Percentiles rank a stretch among this genome's conserved stretches.
Evolutionary conservation across 1,140 invertebrate species (phyloP).

Genomic region (Marisa cornuarietis): DNA sequence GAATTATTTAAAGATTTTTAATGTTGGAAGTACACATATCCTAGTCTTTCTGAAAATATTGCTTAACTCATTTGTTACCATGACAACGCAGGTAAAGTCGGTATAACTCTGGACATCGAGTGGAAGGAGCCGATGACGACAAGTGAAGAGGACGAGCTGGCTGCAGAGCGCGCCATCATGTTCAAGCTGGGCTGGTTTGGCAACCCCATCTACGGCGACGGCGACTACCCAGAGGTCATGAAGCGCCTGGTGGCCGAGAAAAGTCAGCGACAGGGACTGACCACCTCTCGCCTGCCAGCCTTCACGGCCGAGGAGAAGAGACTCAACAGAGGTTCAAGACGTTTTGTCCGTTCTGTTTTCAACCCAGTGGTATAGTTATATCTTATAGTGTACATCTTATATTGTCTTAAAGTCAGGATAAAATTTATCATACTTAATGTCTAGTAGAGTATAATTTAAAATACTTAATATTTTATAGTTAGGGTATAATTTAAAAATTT

Average conservation of each 20-base stretch:
- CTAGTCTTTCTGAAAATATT: neutral
- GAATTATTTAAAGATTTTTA: too few species aligned
- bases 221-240: constrained; percentile 63
- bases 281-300: constrained; percentile 37
- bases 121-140: constrained; percentile 37
- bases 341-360: too few species aligned
- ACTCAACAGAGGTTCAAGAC: constrained; percentile 31
- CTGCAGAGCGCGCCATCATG: constrained; percentile 41
- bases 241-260: constrained; percentile 37
- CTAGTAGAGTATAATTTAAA: too few species aligned
- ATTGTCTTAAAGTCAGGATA: too few species aligned
- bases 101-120: constrained; percentile 37
- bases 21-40: too few species aligned
- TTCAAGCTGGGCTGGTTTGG: constrained; percentile 61
- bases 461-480: too few species aligned
- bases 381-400: too few species aligned
- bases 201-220: constrained; percentile 54
- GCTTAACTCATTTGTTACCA: too few species aligned
- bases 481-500: too few species aligned
- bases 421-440: too few species aligned
- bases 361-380: too few species aligned
- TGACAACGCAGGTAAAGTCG: constrained; percentile 26
- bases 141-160: constrained; percentile 29
- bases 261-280: constrained; percentile 33
- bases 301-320: constrained; percentile 41